A percentile compares a stretch with the other conserved stretches of the same genome.
Evolutionary conservation across 1,140 invertebrate genomes (phyloP).

Genomic region (Pseudomyrmex sp.): DNA sequence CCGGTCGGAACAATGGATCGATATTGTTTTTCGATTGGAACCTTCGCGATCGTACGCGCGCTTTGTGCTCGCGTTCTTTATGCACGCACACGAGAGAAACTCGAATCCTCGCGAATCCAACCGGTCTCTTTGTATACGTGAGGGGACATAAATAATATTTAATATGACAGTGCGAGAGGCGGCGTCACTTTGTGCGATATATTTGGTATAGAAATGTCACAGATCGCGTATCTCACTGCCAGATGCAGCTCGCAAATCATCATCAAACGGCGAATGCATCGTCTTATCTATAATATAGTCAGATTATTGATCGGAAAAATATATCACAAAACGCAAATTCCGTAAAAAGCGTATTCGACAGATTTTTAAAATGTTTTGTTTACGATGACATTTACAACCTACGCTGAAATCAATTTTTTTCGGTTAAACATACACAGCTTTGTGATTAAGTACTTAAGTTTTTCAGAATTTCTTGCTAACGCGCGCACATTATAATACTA

Average conservation of each 20-base stretch:
- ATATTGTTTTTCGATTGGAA: constrained; percentile 85
- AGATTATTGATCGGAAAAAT: background rate
- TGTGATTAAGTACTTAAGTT: background rate
- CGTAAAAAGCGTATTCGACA: background rate
- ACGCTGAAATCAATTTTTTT: no score
- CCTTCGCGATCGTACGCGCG: constrained; percentile 64
- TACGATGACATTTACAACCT: no score
- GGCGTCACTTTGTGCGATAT: constrained; percentile 79
- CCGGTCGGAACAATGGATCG: constrained; percentile 83
- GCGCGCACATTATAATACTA: background rate
- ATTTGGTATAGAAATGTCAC: constrained; percentile 85
- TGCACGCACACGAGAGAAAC: constrained; percentile 40
- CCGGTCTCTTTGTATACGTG: constrained; percentile 72
- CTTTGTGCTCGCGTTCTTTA: constrained; percentile 50
- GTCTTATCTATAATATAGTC: background rate
- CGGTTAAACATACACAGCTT: background rate
- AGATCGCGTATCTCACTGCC: constrained; percentile 81
- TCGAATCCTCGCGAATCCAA: constrained; percentile 30
- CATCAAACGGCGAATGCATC: background rate
- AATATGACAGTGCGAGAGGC: constrained; percentile 82
- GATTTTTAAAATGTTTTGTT: background rate
- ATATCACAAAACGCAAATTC: background rate
- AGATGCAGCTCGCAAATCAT: constrained; percentile 32
- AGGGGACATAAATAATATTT: constrained; percentile 85
- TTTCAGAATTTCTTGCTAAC: background rate